Base-by-base conservation (phyloP, 2,888 invertebrate genomes). In the Lottia scabra region DNA sequence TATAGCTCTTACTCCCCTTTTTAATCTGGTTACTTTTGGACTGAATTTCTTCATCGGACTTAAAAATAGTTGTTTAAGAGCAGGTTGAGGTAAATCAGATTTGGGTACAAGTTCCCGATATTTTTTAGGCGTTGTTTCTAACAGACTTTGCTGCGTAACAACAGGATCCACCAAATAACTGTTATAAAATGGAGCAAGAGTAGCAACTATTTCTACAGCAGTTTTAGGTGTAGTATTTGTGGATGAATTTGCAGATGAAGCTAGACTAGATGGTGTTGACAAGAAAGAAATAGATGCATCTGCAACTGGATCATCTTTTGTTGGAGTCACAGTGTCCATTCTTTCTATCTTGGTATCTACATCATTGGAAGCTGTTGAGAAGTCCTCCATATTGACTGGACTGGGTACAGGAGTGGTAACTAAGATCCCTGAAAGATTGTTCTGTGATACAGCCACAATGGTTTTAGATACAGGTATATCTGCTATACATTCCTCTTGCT, bases 1-100 rank as follows among this genome's bases (percentile, higher is more conserved):
- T 48, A 88, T 87, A n/a, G 85, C 79, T 13, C 82, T 79, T 4
- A 83, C 86, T 68, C 86, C 77, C 65, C 81, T 78, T 56, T 86
- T 81, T 12, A 86, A 75, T 56, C 80, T 77, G 64, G 77, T 75
- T 65, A 82, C 79, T 48, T 80, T 76, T 8, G 83, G 82, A 75
- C 56, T 56, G 19, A 13, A 3, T 56, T 72, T 56, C 38, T 62
- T 66, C 5, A n/a, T 46, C 0, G 74, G 73, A 45, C 72, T 74
- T 12, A 73, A 62, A 43, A 71, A 68, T 45, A 70, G 70, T 16
- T 66, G 38, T 45, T 67, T 67, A 13, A 72, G 71, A 23, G 68
- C 46, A 19, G 74, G 56, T 23, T 19, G 81, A 81, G 16, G 80
- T 78, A 19, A 80, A 69, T 43, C 71, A 12, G 67, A 69, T 19